Evolutionary conservation across 2,888 invertebrate genomes (phyloP).

Genomic region (Dryococelus australis): DNA sequence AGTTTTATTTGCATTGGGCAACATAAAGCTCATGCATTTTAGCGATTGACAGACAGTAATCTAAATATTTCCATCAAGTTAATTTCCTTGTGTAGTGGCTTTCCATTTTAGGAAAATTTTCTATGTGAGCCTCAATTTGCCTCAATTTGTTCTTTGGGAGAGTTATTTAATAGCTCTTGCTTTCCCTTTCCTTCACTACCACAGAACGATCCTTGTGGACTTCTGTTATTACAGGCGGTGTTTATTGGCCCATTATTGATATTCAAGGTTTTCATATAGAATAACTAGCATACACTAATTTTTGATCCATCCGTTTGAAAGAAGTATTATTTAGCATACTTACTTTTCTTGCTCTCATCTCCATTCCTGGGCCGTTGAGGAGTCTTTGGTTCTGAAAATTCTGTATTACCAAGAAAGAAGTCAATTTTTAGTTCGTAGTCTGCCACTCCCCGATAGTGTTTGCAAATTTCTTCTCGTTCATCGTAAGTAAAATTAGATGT

Average conservation of each 20-base stretch:
- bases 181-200: slow-evolving; percentile 11
- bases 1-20: slow-evolving; percentile 23
- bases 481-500: too few relatives aligned
- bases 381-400: too few relatives aligned
- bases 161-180: slow-evolving; percentile 6
- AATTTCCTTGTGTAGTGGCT: neutral
- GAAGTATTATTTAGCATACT: too few relatives aligned
- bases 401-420: too few relatives aligned
- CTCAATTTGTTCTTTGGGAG: slow-evolving; percentile 18
- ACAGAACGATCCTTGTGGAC: neutral
- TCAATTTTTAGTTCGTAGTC: too few relatives aligned
- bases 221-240: neutral
- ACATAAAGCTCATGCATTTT: neutral
- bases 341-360: too few relatives aligned
- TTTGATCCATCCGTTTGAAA: too few relatives aligned
- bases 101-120: slow-evolving; percentile 18
- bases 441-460: too few relatives aligned
- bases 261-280: neutral
- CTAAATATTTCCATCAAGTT: neutral
- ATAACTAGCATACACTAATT: neutral
- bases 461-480: too few relatives aligned
- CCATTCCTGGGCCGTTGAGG: too few relatives aligned
- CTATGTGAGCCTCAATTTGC: slow-evolving; percentile 12
- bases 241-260: neutral
- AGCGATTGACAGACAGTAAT: neutral